Conservation (phyloP, 2,113 vertebrate genomes). For the Scomber colias region DNA sequence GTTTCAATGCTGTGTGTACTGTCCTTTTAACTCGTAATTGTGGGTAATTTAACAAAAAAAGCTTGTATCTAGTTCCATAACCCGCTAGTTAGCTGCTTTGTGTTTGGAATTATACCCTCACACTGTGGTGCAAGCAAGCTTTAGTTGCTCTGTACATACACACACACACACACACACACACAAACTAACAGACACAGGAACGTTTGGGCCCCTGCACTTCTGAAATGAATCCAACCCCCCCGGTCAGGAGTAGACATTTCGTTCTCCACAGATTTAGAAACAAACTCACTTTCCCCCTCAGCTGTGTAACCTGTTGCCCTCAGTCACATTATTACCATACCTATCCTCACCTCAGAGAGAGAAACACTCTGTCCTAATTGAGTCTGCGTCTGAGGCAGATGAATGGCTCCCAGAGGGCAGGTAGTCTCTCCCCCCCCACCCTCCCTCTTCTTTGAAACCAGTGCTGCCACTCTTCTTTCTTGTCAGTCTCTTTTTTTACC, state of each 20-base stretch:
- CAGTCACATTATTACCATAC: conserved; percentile 54
- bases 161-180: no score
- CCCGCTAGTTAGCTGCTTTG: no score
- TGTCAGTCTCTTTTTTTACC: not conserved
- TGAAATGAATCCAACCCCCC: no score
- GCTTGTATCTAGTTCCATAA: no score
- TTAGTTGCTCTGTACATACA: no score
- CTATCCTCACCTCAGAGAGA: conserved; percentile 25
- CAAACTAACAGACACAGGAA: no score
- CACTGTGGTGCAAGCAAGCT: no score
- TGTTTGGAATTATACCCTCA: no score
- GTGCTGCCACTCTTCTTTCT: not conserved
- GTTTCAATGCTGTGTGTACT: no score
- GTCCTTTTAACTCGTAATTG: no score
- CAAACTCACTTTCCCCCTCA: not conserved
- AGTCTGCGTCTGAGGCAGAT: conserved; percentile 21
- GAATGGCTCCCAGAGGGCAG: conserved; percentile 21
- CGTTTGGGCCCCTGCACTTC: no score
- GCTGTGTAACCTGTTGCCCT: conserved; percentile 23
- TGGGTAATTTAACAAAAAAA: no score
- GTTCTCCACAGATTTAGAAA: not conserved
- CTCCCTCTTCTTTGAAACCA: conserved; percentile 9
- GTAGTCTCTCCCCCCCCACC: not conserved
- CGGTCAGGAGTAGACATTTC: not conserved
- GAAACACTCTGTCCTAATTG: not conserved